Evolutionary conservation across 2,113 vertebrate species (phyloP), one percentile per base, ranked within the genome.

Genomic region (Pseudorasbora parva): DNA sequence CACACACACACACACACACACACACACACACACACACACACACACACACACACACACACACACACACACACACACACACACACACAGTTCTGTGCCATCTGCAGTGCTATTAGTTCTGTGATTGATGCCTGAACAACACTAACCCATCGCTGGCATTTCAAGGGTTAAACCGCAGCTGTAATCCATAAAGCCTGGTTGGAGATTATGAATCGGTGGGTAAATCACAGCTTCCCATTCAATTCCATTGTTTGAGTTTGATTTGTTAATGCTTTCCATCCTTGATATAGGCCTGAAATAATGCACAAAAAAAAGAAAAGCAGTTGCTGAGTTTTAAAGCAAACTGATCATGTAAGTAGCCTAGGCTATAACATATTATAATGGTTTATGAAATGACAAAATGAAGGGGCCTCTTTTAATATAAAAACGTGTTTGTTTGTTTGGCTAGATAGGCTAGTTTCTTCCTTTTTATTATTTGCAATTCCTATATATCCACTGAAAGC

Each of bases 201-300:
- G 78, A 68, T 81, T 81, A 81, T 81, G 78, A 81, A 81, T 76
- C 2, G 23, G 68, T 30, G 23, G 56, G 10, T 47, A 79, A 64
- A 79, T 21, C 45, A 21, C 45, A 54, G 62, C 11, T 69, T 81
- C 4, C 27, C 27, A 56, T 68, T 69, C 47, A 81, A 69, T 69
- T 17, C 27, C 51, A 0, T 51, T 77, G 74, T 19, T 41, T 3
- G 62, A 69, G 51, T 37, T 77, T 51, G 78, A 81, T 81, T 23
- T 15, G 45, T 79, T 64, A 79, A 66, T 79, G 59, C 41, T 30
- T 66, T 79, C 3, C 2, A 11, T 79, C 15, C 25, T 21, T 25
- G 21, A 49, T 10, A 21, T 25, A 79, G 12, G 2, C n/a, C n/a
- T 27, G 37, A 45, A 47, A 79, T 47, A 23, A 37, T 45, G 56